Evolutionary conservation across 1,140 invertebrate species (phyloP).

Genomic region (Gryon sp.): DNA sequence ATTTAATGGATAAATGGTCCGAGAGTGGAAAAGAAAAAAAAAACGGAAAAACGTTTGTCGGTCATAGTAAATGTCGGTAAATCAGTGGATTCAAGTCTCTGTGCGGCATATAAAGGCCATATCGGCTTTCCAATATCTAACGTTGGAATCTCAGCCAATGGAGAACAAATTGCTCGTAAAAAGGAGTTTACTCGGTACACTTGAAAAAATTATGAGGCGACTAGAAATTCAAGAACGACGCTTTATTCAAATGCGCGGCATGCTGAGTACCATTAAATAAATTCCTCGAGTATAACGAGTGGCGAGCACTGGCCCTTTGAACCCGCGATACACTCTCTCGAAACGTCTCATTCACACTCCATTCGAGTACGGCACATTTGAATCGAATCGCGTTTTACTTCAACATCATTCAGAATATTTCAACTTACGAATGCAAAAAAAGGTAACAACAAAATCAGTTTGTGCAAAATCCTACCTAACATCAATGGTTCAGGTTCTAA

Average conservation of each 20-base stretch:
- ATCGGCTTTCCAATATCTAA: conserved; percentile 64
- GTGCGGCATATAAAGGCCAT: conserved; percentile 45
- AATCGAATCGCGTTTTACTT: background rate
- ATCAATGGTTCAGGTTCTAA: no score
- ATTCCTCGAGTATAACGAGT: conserved; percentile 42
- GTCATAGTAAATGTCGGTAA: conserved; percentile 48
- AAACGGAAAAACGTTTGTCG: no score
- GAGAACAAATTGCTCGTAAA: conserved; percentile 63
- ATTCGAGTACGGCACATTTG: conserved; percentile 1
- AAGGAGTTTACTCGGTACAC: conserved; percentile 55
- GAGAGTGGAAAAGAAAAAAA: no score
- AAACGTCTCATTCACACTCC: conserved; percentile 26
- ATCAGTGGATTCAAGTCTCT: conserved; percentile 43
- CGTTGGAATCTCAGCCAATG: conserved; percentile 52
- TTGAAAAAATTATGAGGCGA: conserved; percentile 62
- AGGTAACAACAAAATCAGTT: no score
- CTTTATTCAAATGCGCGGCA: conserved; percentile 59
- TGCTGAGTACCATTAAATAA: conserved; percentile 39
- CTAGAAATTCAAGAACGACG: conserved; percentile 52
- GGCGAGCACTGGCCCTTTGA: conserved; percentile 12
- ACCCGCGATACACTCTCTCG: conserved; percentile 5
- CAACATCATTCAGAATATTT: background rate
- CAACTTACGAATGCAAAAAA: background rate
- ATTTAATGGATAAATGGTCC: no score
- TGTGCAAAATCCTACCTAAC: no score